Evolutionary conservation across 2,797 vertebrate species (phyloP).

Genomic region (Alfaro cultratus): DNA sequence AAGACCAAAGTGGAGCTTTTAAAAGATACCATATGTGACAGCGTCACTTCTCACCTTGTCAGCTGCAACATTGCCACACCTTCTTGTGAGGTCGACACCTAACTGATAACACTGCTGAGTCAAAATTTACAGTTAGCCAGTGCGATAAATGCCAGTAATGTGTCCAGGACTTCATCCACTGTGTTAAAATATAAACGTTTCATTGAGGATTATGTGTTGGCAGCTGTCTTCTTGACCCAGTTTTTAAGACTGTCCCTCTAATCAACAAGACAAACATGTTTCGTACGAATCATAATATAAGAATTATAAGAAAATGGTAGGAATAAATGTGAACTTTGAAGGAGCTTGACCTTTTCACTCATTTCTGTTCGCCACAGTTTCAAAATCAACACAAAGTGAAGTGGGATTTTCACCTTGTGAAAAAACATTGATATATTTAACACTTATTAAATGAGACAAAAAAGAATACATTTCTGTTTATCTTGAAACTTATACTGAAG

Average conservation of each 20-base stretch:
- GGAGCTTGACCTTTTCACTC: not conserved
- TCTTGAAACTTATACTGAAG: slow-evolving; percentile 13
- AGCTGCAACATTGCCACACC: slow-evolving; percentile 42
- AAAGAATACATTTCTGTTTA: slow-evolving; percentile 3
- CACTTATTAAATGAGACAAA: not conserved
- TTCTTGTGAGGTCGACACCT: slow-evolving; percentile 28
- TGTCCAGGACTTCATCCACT: not conserved
- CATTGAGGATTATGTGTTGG: slow-evolving; percentile 25
- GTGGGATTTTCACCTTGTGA: not conserved
- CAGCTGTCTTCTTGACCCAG: slow-evolving; percentile 50
- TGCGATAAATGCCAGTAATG: not conserved
- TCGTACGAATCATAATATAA: not conserved
- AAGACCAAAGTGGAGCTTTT: slow-evolving; percentile 25
- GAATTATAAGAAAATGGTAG: not conserved
- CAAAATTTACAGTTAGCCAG: slow-evolving; percentile 23
- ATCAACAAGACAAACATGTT: slow-evolving; percentile 30
- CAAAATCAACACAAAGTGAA: not conserved
- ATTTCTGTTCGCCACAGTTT: not conserved
- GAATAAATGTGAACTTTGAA: not conserved
- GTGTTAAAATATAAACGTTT: slow-evolving; percentile 24
- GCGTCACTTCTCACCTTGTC: slow-evolving; percentile 55
- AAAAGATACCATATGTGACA: slow-evolving; percentile 51
- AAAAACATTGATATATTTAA: slow-evolving; percentile 8
- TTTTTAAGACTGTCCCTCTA: slow-evolving; percentile 48
- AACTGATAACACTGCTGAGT: slow-evolving; percentile 37